Base-by-base conservation (phyloP, 2,113 vertebrate genomes). In the Sardina pilchardus region DNA sequence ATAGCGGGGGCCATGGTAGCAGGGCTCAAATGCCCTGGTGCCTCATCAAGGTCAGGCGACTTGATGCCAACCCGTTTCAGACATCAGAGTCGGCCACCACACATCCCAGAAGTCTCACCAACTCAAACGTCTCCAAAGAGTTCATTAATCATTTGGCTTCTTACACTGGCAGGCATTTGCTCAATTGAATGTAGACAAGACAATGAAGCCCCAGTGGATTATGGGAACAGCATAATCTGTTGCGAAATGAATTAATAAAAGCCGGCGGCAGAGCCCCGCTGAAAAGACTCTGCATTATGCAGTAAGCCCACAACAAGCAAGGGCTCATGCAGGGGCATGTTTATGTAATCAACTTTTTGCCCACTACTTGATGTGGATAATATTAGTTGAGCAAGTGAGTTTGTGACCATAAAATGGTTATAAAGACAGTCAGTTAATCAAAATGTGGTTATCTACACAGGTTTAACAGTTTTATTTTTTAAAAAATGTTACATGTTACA, bases 31-130 rank as follows among this genome's bases (percentile, higher is more conserved):
- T 85, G 83, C 85, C 75, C 86, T 83, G 21, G 53, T 42, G 44
- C 43, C 84, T 81, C 87, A 87, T 89, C 81, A 81, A 71, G 81
- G 81, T 83, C 71, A 63, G 47, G 83, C 56, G 85, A 71, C 47
- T 82, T 53, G 82, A 84, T 71, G 45, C 45, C 84, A 84, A 87
- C 59, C 63, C 59, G 83, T 81, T 89, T 85, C 44, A 36, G 82
- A 78, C 85, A 81, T 83, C 81, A 81, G 67, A 82, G 83, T 42
- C 71, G 82, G 44, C 82, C 81, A 48, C 39, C 42, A 83, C 80
- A 44, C 85, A 47, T 56, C 17, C 50, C 24, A 56, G 47, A 39
- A 78, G 67, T 88, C 53, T 4, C 82, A 86, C 59, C 39, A 75
- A 59, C 48, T 48, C 67, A 50, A 50, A 85, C 42, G 82, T 83